Percentiles rank a stretch among this genome's conserved stretches.
These are phyloP conservation scores for Ctenopoma kingsleyae DNA, from an alignment of 2,797 vertebrate genomes.

Conservation along the genomic window DNA sequence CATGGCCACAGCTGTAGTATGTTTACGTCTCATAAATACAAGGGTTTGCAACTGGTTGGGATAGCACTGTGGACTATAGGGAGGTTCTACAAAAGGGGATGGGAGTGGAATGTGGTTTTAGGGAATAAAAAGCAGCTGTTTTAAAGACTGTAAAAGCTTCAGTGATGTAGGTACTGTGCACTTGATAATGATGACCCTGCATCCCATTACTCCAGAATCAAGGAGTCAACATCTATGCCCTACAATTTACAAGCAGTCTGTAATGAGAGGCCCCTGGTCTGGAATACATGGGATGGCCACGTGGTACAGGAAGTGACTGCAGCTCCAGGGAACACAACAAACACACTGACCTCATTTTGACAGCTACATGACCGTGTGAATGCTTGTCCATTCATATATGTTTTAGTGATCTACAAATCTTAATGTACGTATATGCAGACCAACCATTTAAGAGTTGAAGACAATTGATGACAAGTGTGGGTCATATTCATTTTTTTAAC, in stretches of 20 bases:
- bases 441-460: neutral
- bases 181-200: slow-evolving; percentile 82
- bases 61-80: slow-evolving; percentile 64
- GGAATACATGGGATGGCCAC: slow-evolving; percentile 46
- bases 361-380: slow-evolving; percentile 4
- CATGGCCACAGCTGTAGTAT: slow-evolving; percentile 57
- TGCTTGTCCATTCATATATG: slow-evolving; percentile 3
- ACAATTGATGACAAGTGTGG: neutral
- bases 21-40: slow-evolving; percentile 72
- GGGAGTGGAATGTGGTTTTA: slow-evolving; percentile 69
- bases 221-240: slow-evolving; percentile 72
- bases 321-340: slow-evolving; percentile 52
- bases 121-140: slow-evolving; percentile 76
- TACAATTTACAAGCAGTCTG: slow-evolving; percentile 72
- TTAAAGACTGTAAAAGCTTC: slow-evolving; percentile 70
- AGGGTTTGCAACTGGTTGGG: slow-evolving; percentile 45
- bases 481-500: neutral
- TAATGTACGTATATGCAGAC: neutral
- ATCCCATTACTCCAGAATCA: slow-evolving; percentile 75
- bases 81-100: slow-evolving; percentile 57
- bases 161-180: slow-evolving; percentile 69
- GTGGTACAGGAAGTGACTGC: slow-evolving; percentile 66
- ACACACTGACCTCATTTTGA: slow-evolving; percentile 58
- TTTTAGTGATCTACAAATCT: neutral
- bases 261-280: slow-evolving; percentile 77